Percentiles rank a stretch among this genome's conserved stretches.
Evolutionary conservation across 2,113 vertebrate genomes (phyloP).

Genomic region (Conger conger): DNA sequence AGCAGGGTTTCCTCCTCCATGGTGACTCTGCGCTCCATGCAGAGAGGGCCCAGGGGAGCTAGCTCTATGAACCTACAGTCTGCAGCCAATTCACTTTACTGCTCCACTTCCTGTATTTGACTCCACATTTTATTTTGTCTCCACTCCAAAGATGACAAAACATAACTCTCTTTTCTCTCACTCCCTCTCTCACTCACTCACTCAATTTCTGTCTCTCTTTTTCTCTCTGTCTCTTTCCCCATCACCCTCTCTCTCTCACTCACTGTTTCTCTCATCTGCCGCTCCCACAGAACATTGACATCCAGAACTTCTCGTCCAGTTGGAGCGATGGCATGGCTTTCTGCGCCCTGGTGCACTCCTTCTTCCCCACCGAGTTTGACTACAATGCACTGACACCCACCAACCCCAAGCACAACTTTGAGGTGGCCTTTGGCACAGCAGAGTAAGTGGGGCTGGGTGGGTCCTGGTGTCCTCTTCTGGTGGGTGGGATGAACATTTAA

Average conservation of each 20-base stretch:
- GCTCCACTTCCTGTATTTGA: conserved; percentile 2
- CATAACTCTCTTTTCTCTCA: not conserved
- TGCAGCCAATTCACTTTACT: not conserved
- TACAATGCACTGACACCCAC: conserved; percentile 77
- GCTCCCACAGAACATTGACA: conserved; percentile 80
- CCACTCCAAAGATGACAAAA: no score
- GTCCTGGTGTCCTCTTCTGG: not conserved
- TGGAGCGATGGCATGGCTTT: conserved; percentile 97
- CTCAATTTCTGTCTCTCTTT: not conserved
- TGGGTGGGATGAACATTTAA: no score
- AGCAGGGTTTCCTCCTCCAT: not conserved
- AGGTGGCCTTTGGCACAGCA: conserved; percentile 84
- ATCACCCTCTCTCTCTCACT: not conserved
- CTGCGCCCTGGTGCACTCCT: conserved; percentile 92
- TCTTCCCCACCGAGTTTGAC: conserved; percentile 93
- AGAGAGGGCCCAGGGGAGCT: not conserved
- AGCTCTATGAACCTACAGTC: not conserved
- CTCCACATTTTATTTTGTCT: not conserved
- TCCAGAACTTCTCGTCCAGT: conserved; percentile 95
- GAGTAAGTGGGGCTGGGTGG: conserved; percentile 76
- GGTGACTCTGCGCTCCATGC: not conserved
- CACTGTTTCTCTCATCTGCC: not conserved
- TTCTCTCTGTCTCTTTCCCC: not conserved
- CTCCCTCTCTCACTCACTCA: not conserved
- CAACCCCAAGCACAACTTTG: conserved; percentile 84